Conservation (phyloP, 2,797 vertebrate species). For the Poecile montanus region DNA sequence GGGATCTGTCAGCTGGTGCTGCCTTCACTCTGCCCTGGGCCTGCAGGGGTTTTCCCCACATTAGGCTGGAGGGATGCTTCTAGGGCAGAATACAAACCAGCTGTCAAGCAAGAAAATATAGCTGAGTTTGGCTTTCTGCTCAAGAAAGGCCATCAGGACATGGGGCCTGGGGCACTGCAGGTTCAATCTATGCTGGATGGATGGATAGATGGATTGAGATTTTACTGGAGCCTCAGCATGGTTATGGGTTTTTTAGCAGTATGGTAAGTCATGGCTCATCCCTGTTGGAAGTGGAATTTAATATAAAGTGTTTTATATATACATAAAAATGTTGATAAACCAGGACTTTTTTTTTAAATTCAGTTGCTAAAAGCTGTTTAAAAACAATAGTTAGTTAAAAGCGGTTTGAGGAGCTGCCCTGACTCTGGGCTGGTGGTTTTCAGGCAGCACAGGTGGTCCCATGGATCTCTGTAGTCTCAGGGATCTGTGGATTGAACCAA, state of each 20-base stretch:
- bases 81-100: not conserved
- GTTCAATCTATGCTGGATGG: not conserved
- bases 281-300: not conserved
- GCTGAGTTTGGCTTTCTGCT: not conserved
- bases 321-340: not conserved
- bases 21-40: not conserved
- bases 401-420: not conserved
- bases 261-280: not conserved
- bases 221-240: not conserved
- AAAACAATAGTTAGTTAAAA: not conserved
- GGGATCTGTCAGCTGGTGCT: not conserved
- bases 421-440: not conserved
- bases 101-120: not conserved
- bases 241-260: not conserved
- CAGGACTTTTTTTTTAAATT: not conserved
- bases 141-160: not conserved
- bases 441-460: not conserved
- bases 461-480: not conserved
- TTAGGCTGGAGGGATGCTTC: not conserved
- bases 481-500: not conserved
- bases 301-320: not conserved
- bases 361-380: not conserved
- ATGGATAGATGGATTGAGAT: not conserved
- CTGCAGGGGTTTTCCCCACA: not conserved
- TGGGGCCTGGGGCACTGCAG: accelerated